These are phyloP conservation scores for Stegana nigrithorax DNA, from an alignment of 2,888 invertebrate genomes.

Conservation along the genomic window DNA sequence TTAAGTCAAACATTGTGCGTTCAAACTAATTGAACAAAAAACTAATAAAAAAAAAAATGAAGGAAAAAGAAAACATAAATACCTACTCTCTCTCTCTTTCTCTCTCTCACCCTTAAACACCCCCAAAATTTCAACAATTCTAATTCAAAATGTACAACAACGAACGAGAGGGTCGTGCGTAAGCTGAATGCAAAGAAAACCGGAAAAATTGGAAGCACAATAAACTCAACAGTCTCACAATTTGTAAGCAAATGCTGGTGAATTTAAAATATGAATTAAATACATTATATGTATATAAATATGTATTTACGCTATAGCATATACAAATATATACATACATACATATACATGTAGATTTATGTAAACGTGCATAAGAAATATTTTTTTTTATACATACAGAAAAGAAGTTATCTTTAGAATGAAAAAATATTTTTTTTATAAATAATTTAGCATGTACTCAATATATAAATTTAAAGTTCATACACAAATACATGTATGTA, in stretches of 20 bases:
- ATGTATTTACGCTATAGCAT: not conserved
- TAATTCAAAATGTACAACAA: no score
- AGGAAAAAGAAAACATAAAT: not conserved
- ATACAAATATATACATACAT: not conserved
- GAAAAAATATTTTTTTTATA: not conserved
- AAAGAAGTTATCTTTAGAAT: not conserved
- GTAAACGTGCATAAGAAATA: not conserved
- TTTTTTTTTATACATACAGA: not conserved
- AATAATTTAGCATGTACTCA: not conserved
- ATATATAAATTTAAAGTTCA: not conserved
- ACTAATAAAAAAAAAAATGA: not conserved
- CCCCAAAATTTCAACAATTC: no score
- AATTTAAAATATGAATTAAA: slow-evolving; percentile 3
- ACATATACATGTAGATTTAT: not conserved
- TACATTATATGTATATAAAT: not conserved
- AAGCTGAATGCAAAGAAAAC: not conserved
- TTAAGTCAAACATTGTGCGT: slow-evolving; percentile 67
- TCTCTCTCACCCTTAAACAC: no score
- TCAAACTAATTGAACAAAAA: not conserved
- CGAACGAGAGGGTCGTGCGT: no score
- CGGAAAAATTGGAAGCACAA: not conserved
- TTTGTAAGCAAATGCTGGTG: not conserved
- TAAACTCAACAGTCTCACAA: not conserved
- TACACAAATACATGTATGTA: not conserved
- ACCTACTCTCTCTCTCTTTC: no score